Conservation (phyloP, 2,797 vertebrate species). For the Chelmon rostratus region DNA sequence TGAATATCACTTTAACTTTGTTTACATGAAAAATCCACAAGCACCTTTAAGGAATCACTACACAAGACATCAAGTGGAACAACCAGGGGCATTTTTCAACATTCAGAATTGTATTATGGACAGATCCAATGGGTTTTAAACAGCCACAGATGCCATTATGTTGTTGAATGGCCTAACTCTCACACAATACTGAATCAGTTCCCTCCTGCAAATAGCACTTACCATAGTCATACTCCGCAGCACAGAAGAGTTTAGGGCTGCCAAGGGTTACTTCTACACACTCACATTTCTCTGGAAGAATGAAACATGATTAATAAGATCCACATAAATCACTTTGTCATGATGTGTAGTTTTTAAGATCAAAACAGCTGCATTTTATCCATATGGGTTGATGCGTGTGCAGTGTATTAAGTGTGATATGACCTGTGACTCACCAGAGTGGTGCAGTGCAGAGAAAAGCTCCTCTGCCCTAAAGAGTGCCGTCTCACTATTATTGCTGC, state of each 20-base stretch:
- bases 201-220: constrained; percentile 67
- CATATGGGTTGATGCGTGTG: constrained; percentile 33
- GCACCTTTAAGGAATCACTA: not conserved
- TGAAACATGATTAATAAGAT: constrained; percentile 20
- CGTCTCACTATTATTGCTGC: constrained; percentile 81
- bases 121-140: constrained; percentile 1
- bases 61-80: not conserved
- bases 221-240: constrained; percentile 94
- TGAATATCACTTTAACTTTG: not conserved
- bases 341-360: constrained; percentile 12
- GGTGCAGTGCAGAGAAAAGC: constrained; percentile 96
- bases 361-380: constrained; percentile 26
- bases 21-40: not conserved
- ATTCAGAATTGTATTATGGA: not conserved
- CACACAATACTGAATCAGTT: constrained; percentile 11
- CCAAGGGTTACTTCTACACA: constrained; percentile 91
- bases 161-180: not conserved
- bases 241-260: constrained; percentile 91
- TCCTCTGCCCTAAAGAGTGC: constrained; percentile 90
- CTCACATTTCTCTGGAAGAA: constrained; percentile 84
- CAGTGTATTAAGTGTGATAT: constrained; percentile 43
- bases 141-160: not conserved
- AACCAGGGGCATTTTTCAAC: not conserved
- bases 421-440: constrained; percentile 90
- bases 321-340: not conserved